Evolutionary conservation across 2,888 invertebrate species (phyloP).

Genomic region (Operophtera brumata): DNA sequence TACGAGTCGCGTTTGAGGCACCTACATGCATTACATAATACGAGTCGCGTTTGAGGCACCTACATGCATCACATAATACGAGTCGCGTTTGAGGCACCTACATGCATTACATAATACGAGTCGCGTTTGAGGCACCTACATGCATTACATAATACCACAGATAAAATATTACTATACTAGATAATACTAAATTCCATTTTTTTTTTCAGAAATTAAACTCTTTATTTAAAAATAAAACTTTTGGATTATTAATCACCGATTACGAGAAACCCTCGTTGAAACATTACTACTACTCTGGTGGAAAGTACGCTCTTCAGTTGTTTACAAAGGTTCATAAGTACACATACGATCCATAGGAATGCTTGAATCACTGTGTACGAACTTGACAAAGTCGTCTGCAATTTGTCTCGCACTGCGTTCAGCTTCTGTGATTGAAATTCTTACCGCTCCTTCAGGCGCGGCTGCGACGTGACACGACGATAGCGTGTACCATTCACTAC

Average conservation of each 20-base stretch:
- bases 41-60: too few species aligned
- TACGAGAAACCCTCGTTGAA: background rate
- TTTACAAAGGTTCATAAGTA: slow-evolving; percentile 21
- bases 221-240: too few species aligned
- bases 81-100: too few species aligned
- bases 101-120: too few species aligned
- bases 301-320: slow-evolving; percentile 12
- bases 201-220: too few species aligned
- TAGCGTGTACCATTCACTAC: slow-evolving; percentile 23
- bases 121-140: too few species aligned
- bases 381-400: slow-evolving; percentile 53
- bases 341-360: slow-evolving; percentile 26
- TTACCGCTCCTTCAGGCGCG: slow-evolving; percentile 49
- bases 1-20: too few species aligned
- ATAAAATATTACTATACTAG: too few species aligned
- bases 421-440: slow-evolving; percentile 58
- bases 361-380: slow-evolving; percentile 35
- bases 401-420: slow-evolving; percentile 54
- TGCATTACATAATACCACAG: too few species aligned
- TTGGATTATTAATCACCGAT: background rate
- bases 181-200: too few species aligned
- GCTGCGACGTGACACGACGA: slow-evolving; percentile 41
- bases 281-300: background rate
- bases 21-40: too few species aligned
- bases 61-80: too few species aligned